Conservation (phyloP, 2,797 vertebrate genomes). For the Paramormyrops hopkinsi region DNA sequence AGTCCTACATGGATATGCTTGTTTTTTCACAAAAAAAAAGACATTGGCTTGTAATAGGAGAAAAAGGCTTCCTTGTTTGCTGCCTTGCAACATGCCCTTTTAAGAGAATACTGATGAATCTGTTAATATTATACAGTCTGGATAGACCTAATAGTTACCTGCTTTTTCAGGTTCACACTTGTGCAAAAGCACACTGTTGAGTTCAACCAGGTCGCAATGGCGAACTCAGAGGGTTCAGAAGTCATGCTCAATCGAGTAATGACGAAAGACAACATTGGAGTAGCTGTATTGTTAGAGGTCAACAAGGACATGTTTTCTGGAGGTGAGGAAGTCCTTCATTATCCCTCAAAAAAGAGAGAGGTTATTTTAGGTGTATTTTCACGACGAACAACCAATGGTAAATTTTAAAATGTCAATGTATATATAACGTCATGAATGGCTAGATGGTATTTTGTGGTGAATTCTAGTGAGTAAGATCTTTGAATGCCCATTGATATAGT, state of each 20-base stretch:
- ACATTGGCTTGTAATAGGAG: neutral
- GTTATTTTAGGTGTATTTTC: neutral
- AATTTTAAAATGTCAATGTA: neutral
- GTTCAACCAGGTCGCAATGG: constrained; percentile 98
- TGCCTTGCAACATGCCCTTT: neutral
- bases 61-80: neutral
- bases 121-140: neutral
- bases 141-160: neutral
- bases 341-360: neutral
- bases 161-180: constrained; percentile 73
- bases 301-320: constrained; percentile 82
- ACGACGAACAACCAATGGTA: neutral
- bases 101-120: neutral
- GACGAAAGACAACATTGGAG: constrained; percentile 98
- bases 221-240: constrained; percentile 95
- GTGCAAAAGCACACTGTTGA: constrained; percentile 96
- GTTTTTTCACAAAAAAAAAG: neutral
- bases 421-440: neutral
- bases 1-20: neutral
- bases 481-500: neutral
- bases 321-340: constrained; percentile 55
- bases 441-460: neutral
- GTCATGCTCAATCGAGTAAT: constrained; percentile 97
- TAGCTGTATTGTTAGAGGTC: constrained; percentile 85
- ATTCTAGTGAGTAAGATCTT: neutral